Base-by-base conservation (phyloP, 1,140 invertebrate species). In the Lerema accius region DNA sequence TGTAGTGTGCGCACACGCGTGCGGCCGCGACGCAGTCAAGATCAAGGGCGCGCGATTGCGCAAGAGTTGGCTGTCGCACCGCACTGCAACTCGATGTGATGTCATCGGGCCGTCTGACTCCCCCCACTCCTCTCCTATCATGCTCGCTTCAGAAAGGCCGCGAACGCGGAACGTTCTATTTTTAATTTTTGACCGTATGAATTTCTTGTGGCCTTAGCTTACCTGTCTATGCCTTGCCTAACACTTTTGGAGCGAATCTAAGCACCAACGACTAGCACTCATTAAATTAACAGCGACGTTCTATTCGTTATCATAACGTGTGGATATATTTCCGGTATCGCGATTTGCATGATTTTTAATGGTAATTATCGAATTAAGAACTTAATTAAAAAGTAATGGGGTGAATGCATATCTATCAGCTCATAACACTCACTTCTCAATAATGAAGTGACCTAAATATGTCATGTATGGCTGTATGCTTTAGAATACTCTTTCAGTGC, bases 41-140 rank as follows among this genome's bases (percentile, higher is more conserved):
- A 89, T 89, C 86, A 89, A 89, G 86, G 86, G 84, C 86, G 76
- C 71, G 66, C 77, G 84, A 86, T 89, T 89, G 84, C 86, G 86
- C 84, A 89, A 89, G 75, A 86, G 82, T 83, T 86, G 86, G 84
- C 86, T 79, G 82, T 81, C 84, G 80, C 84, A 80, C 78, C 76
- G 80, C 80, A 69, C 79, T 85, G 86, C 84, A 85, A 76, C 77
- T 71, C 70, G 61, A 40, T 83, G 83, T 89, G 86, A 89, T 87
- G 84, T 89, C 86, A 89, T 87, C 84, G 75, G 43, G 66, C 69
- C 72, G 80, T 82, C 77, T 81, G 74, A 65, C 42, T 50, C 72
- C 67, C 78, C 75, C 78, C 67, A 55, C 65, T 67, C 56, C 50
- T 67, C 71, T 56, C 69, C 49, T 50, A 73, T 72, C 70, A 78